Percentiles rank a stretch among this genome's conserved stretches.
Evolutionary conservation across 2,113 vertebrate species (phyloP).

Genomic region (Brienomyrus longianalis): DNA sequence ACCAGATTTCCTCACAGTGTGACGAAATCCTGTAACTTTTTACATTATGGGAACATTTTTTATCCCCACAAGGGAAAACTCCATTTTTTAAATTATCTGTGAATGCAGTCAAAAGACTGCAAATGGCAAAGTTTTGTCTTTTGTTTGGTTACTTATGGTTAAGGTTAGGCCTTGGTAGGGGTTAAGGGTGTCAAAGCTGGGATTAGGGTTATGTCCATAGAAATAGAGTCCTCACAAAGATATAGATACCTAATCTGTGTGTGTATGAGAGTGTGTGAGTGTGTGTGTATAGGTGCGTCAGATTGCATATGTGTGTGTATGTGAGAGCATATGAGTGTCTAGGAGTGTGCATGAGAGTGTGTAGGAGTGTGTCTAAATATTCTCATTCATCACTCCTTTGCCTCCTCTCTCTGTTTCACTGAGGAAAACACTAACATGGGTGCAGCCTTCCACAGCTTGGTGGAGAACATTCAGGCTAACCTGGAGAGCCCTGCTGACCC

Average conservation of each 20-base stretch:
- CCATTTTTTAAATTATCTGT: neutral
- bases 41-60: neutral
- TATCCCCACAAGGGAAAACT: neutral
- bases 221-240: neutral
- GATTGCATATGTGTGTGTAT: neutral
- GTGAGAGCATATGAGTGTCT: neutral
- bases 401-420: neutral
- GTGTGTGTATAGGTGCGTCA: neutral
- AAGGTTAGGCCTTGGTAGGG: neutral
- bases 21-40: neutral
- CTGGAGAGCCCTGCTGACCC: constrained; percentile 38
- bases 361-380: neutral
- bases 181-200: too few relatives aligned
- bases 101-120: neutral
- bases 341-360: constrained; percentile 3
- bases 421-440: constrained; percentile 61
- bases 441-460: constrained; percentile 48
- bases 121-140: neutral
- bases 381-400: neutral
- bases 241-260: neutral
- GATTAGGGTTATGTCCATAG: too few relatives aligned
- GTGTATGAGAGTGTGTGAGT: neutral
- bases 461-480: constrained; percentile 56
- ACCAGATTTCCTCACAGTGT: neutral
- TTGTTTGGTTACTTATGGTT: neutral